Percentiles rank a stretch among this genome's conserved stretches.
phyloP scores from a whole-genome alignment of 2,888 invertebrate genomes.

The Macrophya annulata region DNA sequence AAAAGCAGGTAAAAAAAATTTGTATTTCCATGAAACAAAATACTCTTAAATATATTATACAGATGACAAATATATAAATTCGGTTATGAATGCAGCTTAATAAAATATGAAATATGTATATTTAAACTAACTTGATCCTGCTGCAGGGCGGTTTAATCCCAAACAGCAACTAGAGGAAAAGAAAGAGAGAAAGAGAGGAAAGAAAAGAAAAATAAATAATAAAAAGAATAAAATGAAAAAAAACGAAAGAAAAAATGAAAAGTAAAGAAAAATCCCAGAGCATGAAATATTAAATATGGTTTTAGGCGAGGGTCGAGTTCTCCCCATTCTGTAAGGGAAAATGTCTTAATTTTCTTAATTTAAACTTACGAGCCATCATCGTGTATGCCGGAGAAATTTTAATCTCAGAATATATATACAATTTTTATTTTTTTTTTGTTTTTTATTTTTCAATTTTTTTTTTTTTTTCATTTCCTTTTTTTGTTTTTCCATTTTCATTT shows the following conservation, averaged over 20 bases:
- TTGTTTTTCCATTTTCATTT: conserved; percentile 64
- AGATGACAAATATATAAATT: background rate
- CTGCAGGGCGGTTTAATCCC: background rate
- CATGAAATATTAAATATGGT: conserved; percentile 18
- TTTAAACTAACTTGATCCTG: background rate
- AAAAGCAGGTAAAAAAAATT: background rate
- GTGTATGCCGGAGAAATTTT: conserved; percentile 31
- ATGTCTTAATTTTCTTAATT: conserved; percentile 71
- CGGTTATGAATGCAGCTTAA: background rate
- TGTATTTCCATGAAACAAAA: background rate
- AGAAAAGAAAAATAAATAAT: too few relatives aligned
- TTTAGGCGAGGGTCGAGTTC: conserved; percentile 29
- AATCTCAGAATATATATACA: background rate
- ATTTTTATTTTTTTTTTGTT: background rate
- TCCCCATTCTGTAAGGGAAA: background rate
- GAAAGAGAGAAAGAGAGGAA: background rate
- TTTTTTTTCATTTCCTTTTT: conserved; percentile 65
- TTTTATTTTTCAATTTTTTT: conserved; percentile 56
- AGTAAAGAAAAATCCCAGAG: background rate
- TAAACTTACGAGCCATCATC: conserved; percentile 70
- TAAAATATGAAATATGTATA: background rate
- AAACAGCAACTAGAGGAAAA: background rate
- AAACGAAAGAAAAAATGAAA: background rate
- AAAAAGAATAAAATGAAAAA: background rate
- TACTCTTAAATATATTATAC: background rate